phyloP scores from a whole-genome alignment of 2,888 invertebrate genomes.

The Tenthredo mesomela region DNA sequence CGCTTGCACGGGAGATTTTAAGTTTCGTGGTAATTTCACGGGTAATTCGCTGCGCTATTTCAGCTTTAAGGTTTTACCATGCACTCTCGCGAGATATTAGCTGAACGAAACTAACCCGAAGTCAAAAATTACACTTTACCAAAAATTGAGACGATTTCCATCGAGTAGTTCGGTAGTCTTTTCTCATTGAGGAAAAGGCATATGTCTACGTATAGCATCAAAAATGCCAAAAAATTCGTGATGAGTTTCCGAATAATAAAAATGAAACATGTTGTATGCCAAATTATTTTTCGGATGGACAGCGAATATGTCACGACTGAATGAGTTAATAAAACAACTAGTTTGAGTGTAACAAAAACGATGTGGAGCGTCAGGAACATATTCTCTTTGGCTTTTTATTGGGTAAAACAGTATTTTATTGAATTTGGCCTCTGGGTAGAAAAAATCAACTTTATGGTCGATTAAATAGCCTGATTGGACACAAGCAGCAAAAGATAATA shows the following conservation, averaged over 20 bases:
- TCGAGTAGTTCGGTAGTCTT: neutral
- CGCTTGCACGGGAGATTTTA: slow-evolving; percentile 62
- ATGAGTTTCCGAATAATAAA: neutral
- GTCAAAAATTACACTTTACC: neutral
- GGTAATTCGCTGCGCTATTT: slow-evolving; percentile 63
- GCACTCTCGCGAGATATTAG: slow-evolving; percentile 3
- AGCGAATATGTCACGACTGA: neutral
- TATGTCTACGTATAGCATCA: neutral
- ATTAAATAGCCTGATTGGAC: slow-evolving; percentile 18
- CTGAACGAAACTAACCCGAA: neutral
- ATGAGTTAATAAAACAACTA: neutral
- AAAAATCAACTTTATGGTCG: slow-evolving; percentile 1
- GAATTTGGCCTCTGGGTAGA: slow-evolving; percentile 11
- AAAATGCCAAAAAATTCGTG: neutral
- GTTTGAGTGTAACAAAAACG: neutral
- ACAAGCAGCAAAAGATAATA: neutral
- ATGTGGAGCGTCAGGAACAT: too few species aligned
- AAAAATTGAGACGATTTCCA: neutral
- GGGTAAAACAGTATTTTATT: neutral
- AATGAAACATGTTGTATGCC: neutral
- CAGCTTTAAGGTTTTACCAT: slow-evolving; percentile 45
- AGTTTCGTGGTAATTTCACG: slow-evolving; percentile 66
- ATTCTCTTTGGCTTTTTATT: neutral
- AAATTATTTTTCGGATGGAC: neutral
- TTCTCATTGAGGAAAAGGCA: neutral